Evolutionary conservation across 2,113 vertebrate genomes (phyloP).

Genomic region (Scytalopus superciliaris): DNA sequence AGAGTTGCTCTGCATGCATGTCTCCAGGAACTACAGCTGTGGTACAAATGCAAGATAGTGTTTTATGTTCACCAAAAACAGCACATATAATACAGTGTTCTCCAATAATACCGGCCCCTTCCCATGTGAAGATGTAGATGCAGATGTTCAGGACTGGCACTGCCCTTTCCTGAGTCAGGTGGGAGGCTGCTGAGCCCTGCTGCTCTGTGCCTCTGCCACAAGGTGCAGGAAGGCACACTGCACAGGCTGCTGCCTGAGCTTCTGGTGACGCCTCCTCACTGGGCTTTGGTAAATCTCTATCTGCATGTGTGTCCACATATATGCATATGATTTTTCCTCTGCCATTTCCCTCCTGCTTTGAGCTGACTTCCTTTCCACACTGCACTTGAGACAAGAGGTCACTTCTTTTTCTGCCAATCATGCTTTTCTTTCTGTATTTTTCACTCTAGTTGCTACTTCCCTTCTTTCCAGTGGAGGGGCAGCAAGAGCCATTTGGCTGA

Average conservation of each 20-base stretch:
- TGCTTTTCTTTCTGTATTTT: background rate
- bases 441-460: background rate
- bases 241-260: background rate
- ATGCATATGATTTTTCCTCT: background rate
- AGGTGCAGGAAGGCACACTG: background rate
- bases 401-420: background rate
- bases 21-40: rapidly evolving
- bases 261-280: background rate
- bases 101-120: rapidly evolving
- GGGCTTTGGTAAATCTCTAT: background rate
- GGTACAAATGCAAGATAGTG: background rate
- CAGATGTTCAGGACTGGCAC: rapidly evolving
- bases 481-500: background rate
- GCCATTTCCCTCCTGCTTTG: background rate
- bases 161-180: background rate
- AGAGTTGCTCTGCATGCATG: rapidly evolving
- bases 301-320: background rate
- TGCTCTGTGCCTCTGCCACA: background rate
- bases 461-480: background rate
- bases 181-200: background rate
- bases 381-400: background rate
- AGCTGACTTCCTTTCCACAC: background rate
- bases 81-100: background rate
- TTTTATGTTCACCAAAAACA: background rate
- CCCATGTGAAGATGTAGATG: rapidly evolving